Evolutionary conservation across 2,113 vertebrate species (phyloP).

Genomic region (Macrotis lagotis): DNA sequence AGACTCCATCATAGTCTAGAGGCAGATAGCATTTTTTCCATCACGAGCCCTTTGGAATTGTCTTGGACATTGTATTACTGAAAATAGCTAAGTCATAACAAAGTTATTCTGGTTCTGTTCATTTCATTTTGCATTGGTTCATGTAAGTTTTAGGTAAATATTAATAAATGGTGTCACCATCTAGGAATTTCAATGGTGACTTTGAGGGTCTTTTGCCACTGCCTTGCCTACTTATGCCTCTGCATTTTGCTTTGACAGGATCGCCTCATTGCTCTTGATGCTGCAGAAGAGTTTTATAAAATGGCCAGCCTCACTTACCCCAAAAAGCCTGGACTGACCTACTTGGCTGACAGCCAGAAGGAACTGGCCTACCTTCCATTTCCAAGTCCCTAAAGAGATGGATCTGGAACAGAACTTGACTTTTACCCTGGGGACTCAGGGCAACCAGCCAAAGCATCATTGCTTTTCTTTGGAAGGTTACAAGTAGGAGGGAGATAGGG

Average conservation of each 20-base stretch:
- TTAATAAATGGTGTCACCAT: background rate
- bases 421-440: background rate
- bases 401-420: background rate
- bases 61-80: background rate
- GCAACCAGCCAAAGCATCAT: background rate
- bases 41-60: background rate
- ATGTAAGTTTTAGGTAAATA: background rate
- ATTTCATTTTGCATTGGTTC: background rate
- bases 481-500: background rate
- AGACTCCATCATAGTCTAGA: background rate
- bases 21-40: background rate
- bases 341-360: conserved; percentile 44
- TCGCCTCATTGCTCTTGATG: conserved; percentile 91
- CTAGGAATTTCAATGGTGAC: background rate
- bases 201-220: background rate
- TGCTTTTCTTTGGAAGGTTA: background rate
- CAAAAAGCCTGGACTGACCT: conserved; percentile 70
- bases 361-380: conserved; percentile 15
- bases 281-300: conserved; percentile 92
- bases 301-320: conserved; percentile 89
- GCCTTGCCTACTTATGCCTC: background rate
- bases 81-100: background rate
- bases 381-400: conserved; percentile 65
- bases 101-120: background rate
- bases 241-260: conserved; percentile 82